Base-by-base conservation (phyloP, 2,888 invertebrate species). In the Microctonus hyperodae region DNA sequence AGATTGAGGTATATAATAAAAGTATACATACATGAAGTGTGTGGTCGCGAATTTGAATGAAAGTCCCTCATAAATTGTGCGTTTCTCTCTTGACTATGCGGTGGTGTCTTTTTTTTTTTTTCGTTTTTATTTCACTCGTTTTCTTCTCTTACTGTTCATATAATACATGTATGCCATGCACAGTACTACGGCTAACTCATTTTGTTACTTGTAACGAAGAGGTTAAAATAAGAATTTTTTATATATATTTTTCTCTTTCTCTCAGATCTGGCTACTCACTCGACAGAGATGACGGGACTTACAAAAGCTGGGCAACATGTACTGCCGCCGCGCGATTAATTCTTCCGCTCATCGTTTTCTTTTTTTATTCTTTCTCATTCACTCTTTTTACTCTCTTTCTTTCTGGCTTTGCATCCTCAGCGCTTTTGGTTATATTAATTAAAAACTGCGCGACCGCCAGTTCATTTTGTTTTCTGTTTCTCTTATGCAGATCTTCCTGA, bases 11-110 rank as follows among this genome's bases (percentile, higher is more conserved):
- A 35, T 22, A 20, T 48, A 48, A 48, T 60, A 28, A 56, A 67
- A 67, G 67, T 67, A 35, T 57, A 67, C 62, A 67, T 67, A n/a
- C 62, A 67, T 62, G 37, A 62, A 67, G 44, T 62, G 62, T 57
- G 59, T 53, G 53, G 67, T 53, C 57, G 63, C 59, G 63, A 64
- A 64, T 67, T 67, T 64, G 63, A 67, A 67, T 67, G 67, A 53
- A 58, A 58, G 63, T 58, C 63, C 44, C 58, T 67, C 67, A 67
- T 67, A 67, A 67, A 67, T 67, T 67, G 63, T 16, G 48, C 22
- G 44, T 37, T 62, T 59, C 55, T 58, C 40, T 44, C 58, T 22
- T 58, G 22, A 53, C 33, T 22, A 44, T 53, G 13, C 28, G 6
- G 6, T 16, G 1, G 4, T 1, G 6, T n/a, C n/a, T 16, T 16